Base-by-base conservation (phyloP, 2,797 vertebrate species). In the Lacerta viridis region DNA sequence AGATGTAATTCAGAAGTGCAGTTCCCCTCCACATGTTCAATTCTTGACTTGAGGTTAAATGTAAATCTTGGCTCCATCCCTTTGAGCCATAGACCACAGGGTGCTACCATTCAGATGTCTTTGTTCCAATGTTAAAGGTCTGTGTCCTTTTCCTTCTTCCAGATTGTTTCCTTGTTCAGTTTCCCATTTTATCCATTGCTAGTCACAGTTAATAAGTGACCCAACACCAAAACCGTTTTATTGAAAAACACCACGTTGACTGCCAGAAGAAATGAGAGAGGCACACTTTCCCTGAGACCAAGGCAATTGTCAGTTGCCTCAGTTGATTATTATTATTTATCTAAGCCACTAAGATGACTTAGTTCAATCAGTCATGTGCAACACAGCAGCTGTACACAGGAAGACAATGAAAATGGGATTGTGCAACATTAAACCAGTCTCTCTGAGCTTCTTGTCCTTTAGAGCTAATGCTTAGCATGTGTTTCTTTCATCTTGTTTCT, bases 401-500 rank as follows among this genome's bases (percentile, higher is more conserved):
- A 81, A 41, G 10, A n/a, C 39, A 7, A 41, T 81, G 90, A 83
- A 90, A 92, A 85, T 81, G 36, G 43, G 39, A 75, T 27, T 64
- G 55, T 78, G 88, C 89, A 78, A 91, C 88, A 89, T 46, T 79
- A 59, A 92, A 83, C 25, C 39, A 89, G 87, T 86, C 95, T 79
- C 78, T 90, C 88, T 39, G 91, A 88, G 82, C 83, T 39, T 90
- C 61, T 92, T 96, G 88, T 93, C 87, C 91, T 91, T 92, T 41
- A 89, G 88, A 95, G 93, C 93, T 97, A 94, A 95, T 93, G 93
- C 94, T 93, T 94, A 93, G 94, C 89, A 95, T 95, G 92, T 96
- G 89, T 96, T 90, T 97, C 93, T 94, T 96, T 96, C 87, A 89
- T 85, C 87, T 92, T 93, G 86, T 93, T 89, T 90, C 91, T 89